phyloP scores from a whole-genome alignment of 30 jellyfish, hydroid and myxozoan species.

The Phacellophora camtschatica region DNA sequence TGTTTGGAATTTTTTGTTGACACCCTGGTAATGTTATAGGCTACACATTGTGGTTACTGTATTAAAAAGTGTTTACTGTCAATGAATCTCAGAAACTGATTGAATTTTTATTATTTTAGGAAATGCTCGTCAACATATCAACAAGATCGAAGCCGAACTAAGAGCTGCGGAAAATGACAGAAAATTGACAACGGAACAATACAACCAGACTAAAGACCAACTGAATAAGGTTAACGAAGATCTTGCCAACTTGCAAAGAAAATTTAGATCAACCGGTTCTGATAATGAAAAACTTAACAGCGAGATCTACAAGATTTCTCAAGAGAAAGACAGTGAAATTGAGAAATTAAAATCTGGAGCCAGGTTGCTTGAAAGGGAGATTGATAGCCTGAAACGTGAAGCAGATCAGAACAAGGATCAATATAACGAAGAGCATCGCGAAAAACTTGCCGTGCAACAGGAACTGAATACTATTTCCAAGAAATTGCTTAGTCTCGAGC shows the following conservation, averaged over 20 bases:
- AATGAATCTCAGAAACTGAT: too few species aligned
- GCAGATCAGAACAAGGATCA: conserved; percentile 64
- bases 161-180: conserved; percentile 68
- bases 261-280: conserved; percentile 74
- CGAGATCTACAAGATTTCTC: conserved; percentile 79
- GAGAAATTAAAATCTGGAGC: conserved; percentile 76
- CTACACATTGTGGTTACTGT: too few species aligned
- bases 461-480: conserved; percentile 80
- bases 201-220: conserved; percentile 79
- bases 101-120: too few species aligned
- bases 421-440: conserved; percentile 70
- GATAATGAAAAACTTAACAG: conserved; percentile 74
- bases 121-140: conserved; percentile 22
- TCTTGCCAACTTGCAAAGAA: conserved; percentile 65
- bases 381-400: conserved; percentile 68
- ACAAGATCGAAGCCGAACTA: conserved; percentile 70
- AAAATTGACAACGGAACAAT: conserved; percentile 65
- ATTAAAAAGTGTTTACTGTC: too few species aligned
- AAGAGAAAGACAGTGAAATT: conserved; percentile 90
- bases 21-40: too few species aligned
- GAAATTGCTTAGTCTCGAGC: conserved; percentile 71
- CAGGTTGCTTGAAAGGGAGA: conserved; percentile 83
- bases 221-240: conserved; percentile 61
- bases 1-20: too few species aligned
- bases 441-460: conserved; percentile 64